Conservation (phyloP, 2,113 vertebrate genomes). For the Muntiacus muntjak region DNA sequence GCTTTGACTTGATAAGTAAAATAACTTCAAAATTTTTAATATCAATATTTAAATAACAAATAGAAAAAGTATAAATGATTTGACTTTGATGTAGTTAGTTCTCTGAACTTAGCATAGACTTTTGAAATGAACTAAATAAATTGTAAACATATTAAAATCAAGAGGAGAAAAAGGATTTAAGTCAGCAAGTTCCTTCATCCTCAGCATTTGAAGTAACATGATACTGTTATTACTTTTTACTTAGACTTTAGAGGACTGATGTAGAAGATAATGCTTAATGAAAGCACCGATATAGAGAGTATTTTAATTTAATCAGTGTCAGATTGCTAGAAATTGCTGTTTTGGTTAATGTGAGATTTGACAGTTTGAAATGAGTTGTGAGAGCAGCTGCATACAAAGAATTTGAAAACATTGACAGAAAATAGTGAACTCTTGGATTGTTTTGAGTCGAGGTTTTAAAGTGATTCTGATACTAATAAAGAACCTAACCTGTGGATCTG, state of each 20-base stretch:
- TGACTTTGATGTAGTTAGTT: conserved; percentile 11
- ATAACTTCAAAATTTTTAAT: conserved; percentile 41
- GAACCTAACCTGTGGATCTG: background rate
- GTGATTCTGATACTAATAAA: background rate
- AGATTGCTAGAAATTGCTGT: background rate
- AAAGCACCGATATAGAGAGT: background rate
- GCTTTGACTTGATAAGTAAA: conserved; percentile 37
- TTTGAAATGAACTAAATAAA: conserved; percentile 43
- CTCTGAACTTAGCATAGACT: background rate
- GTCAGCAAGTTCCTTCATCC: background rate
- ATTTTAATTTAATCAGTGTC: background rate
- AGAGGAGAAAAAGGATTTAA: background rate
- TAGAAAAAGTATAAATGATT: background rate
- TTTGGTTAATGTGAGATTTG: background rate
- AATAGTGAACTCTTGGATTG: background rate
- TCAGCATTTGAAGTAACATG: background rate
- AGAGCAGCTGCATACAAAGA: background rate
- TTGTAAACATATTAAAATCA: conserved; percentile 26
- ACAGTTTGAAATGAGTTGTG: background rate
- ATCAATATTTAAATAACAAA: background rate
- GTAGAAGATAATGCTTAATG: conserved; percentile 8
- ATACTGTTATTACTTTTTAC: conserved; percentile 8
- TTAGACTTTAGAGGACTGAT: background rate
- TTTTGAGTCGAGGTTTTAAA: background rate
- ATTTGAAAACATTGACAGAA: background rate